Evolutionary conservation across 2,113 vertebrate genomes (phyloP), one percentile per base, ranked within the genome.

Genomic region (Gobius niger): DNA sequence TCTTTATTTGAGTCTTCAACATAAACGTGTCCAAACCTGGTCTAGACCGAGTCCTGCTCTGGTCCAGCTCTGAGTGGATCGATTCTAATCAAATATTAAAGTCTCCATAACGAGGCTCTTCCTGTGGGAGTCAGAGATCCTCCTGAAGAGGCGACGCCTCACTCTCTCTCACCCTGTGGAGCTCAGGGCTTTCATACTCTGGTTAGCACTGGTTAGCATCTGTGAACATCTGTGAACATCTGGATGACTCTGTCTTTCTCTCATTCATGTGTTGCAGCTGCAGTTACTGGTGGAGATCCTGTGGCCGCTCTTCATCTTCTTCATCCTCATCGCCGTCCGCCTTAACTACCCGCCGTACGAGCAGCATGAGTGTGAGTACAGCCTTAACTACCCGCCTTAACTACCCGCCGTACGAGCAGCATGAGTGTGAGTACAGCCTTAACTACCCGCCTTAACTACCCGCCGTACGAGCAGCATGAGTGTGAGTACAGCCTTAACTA

Each of bases 261-360:
- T 47, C 9, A 12, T 47, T 47, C 7, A 12, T 1, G 4, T 47
- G 18, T 14, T 6, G n/a, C 85, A 99, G 97, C 90, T 95, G 72
- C 96, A 98, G 88, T 89, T 99, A 67, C 81, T 98, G 87, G 90
- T 96, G 3, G 97, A 99, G 89, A 92, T 99, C 65, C 82, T 94
- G 63, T 99, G 97, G 97, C 97, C 97, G 40, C 93, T 99, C 1
- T 94, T 99, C 80, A 96, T 99, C 91, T 99, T 99, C 93, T 95
- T 99, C 89, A 98, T 98, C 87, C 88, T 99, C 90, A 97, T 98
- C 68, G 93, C 94, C 3, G 97, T 99, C 72, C 93, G 97, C 67
- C 85, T 96, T 44, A 95, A 91, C 85, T 98, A 97, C 86, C 97
- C 97, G 2, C 96, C 97, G 0, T 97, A 99, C 0, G 96, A 99